Evolutionary conservation across 2,797 vertebrate species (phyloP).

Genomic region (Chloroceryle amazona): DNA sequence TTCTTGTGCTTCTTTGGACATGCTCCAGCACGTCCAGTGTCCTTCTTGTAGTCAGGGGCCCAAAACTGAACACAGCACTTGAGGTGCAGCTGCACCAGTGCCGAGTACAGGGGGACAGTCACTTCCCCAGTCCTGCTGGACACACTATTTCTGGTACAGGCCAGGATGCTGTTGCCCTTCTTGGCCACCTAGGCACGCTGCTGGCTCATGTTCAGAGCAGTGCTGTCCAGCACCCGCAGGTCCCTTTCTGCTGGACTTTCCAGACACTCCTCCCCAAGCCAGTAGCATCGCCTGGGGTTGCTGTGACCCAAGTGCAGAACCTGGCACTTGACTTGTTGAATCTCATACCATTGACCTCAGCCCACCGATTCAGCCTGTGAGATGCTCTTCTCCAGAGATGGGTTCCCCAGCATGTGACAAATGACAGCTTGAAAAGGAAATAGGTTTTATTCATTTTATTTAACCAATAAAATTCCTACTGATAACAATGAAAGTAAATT

Average conservation of each 20-base stretch:
- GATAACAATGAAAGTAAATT: constrained; percentile 88
- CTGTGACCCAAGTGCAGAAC: background rate
- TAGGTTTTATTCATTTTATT: constrained; percentile 84
- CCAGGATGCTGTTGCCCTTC: background rate
- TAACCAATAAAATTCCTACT: constrained; percentile 87
- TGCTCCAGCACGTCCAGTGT: background rate
- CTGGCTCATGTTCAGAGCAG: background rate
- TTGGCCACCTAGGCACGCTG: background rate
- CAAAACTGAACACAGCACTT: background rate
- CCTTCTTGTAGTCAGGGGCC: background rate
- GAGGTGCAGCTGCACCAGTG: background rate
- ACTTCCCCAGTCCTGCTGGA: background rate
- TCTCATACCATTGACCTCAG: background rate
- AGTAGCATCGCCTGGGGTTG: background rate
- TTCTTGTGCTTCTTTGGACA: background rate
- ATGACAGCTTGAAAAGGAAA: background rate
- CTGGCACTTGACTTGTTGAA: background rate
- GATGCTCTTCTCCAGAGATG: background rate
- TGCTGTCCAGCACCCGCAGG: background rate
- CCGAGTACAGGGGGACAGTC: background rate
- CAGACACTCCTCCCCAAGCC: background rate
- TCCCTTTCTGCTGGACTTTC: background rate
- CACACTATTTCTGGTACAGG: background rate
- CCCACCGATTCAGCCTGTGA: background rate
- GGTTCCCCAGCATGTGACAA: background rate